A percentile compares a stretch with the other conserved stretches of the same genome.
These are phyloP conservation scores for Bubo bubo DNA, from an alignment of 2,113 vertebrate species.

Conservation along the genomic window DNA sequence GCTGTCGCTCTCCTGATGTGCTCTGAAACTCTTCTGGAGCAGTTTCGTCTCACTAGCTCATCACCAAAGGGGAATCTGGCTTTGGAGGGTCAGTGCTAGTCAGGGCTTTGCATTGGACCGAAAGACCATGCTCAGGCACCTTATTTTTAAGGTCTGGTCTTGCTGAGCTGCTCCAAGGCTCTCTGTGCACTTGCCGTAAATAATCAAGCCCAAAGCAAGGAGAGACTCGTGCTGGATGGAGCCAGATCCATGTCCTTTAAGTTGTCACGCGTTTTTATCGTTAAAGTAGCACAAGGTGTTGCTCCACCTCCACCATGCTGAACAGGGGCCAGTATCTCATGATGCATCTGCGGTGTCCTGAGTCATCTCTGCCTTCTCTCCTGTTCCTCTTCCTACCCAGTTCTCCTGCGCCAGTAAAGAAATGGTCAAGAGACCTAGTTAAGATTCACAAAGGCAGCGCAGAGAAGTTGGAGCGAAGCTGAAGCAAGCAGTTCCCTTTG, in stretches of 20 bases:
- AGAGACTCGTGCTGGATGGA: accelerated
- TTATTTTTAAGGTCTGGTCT: neutral
- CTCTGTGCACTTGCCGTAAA: neutral
- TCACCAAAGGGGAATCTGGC: neutral
- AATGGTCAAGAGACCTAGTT: constrained; percentile 1
- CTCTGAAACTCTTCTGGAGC: neutral
- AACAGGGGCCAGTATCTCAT: neutral
- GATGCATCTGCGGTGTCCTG: neutral
- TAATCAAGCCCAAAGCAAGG: neutral
- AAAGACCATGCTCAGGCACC: neutral
- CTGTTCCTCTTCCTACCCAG: neutral
- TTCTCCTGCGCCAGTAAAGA: neutral
- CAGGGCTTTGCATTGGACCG: neutral
- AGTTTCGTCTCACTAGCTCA: neutral
- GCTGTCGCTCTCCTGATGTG: neutral
- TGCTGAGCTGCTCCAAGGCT: neutral
- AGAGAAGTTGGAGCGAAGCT: neutral
- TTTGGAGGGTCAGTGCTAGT: neutral
- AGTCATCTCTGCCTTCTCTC: neutral
- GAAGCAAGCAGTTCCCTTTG: constrained; percentile 36
- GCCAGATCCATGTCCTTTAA: neutral
- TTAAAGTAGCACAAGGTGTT: neutral
- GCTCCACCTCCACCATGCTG: neutral
- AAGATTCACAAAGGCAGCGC: neutral
- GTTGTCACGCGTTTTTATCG: neutral